Evolutionary conservation across 2,888 invertebrate genomes (phyloP).

Genomic region (Drosophila maculinotata): DNA sequence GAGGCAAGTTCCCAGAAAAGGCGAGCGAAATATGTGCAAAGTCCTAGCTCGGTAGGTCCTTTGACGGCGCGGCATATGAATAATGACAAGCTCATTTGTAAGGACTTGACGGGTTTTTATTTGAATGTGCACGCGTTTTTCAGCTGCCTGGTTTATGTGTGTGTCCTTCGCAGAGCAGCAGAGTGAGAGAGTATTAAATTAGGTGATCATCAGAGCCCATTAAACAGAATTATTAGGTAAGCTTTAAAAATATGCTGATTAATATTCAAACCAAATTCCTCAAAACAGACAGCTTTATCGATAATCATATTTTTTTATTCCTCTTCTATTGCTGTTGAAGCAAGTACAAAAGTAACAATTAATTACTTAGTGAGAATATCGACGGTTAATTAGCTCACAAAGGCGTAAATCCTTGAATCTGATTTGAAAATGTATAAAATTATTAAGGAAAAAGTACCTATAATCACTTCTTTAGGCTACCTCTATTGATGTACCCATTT

Average conservation of each 20-base stretch:
- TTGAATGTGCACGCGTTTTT: slow-evolving; percentile 53
- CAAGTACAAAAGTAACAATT: too few species aligned
- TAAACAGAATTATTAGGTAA: slow-evolving; percentile 5
- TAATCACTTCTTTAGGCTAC: background rate
- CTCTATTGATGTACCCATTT: background rate
- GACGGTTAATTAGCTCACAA: background rate
- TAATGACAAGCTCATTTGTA: slow-evolving; percentile 77
- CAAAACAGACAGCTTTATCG: background rate
- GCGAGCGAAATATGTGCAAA: slow-evolving; percentile 70
- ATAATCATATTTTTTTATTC: background rate
- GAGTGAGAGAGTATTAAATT: slow-evolving; percentile 6
- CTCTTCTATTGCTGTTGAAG: too few species aligned
- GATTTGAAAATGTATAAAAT: background rate
- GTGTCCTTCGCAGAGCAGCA: slow-evolving; percentile 2
- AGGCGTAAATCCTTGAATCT: slow-evolving; percentile 11
- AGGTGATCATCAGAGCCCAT: slow-evolving; percentile 13
- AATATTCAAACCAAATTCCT: background rate
- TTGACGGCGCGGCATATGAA: slow-evolving; percentile 61
- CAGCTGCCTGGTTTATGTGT: background rate
- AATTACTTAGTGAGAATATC: too few species aligned
- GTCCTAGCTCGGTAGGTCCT: slow-evolving; percentile 45
- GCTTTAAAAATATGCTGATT: background rate
- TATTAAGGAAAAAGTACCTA: background rate
- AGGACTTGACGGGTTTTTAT: slow-evolving; percentile 68
- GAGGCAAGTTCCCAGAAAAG: slow-evolving; percentile 53